These are phyloP conservation scores for Atta texana DNA, from an alignment of 1,140 invertebrate genomes.

Conservation along the genomic window DNA sequence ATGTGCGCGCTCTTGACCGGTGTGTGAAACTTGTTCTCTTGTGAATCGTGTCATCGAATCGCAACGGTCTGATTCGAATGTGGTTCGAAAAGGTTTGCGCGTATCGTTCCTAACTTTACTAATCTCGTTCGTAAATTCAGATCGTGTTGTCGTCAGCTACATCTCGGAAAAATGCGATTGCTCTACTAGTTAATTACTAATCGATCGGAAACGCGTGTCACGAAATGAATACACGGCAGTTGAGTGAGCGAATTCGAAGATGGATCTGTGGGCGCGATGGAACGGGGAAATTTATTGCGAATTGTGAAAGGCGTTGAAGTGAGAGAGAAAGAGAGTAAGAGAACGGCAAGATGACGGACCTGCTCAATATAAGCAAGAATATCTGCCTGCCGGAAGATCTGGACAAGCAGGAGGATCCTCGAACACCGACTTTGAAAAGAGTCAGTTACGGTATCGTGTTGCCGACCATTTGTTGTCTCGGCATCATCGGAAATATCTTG, in stretches of 20 bases:
- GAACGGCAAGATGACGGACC: conserved; percentile 74
- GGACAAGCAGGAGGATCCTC: conserved; percentile 86
- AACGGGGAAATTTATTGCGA: conserved; percentile 25
- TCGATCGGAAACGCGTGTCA: too few species aligned
- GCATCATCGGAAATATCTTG: conserved; percentile 91
- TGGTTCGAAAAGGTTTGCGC: background rate
- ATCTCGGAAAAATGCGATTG: background rate
- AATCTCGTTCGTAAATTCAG: background rate
- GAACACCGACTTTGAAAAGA: conserved; percentile 88
- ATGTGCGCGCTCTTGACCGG: background rate
- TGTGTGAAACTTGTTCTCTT: background rate
- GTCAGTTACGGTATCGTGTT: conserved; percentile 90
- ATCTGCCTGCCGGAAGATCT: conserved; percentile 77
- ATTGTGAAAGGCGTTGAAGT: background rate
- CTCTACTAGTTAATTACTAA: background rate
- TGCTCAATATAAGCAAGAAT: conserved; percentile 74
- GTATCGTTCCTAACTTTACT: background rate
- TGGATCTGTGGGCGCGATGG: background rate
- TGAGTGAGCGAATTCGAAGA: background rate
- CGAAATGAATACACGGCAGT: background rate
- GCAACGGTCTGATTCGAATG: background rate
- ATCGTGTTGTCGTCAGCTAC: background rate
- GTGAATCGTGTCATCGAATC: background rate
- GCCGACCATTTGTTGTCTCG: conserved; percentile 90
- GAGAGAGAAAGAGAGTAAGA: conserved; percentile 14